Conservation (phyloP, 1,140 invertebrate genomes). For the Drepana arcuata region DNA sequence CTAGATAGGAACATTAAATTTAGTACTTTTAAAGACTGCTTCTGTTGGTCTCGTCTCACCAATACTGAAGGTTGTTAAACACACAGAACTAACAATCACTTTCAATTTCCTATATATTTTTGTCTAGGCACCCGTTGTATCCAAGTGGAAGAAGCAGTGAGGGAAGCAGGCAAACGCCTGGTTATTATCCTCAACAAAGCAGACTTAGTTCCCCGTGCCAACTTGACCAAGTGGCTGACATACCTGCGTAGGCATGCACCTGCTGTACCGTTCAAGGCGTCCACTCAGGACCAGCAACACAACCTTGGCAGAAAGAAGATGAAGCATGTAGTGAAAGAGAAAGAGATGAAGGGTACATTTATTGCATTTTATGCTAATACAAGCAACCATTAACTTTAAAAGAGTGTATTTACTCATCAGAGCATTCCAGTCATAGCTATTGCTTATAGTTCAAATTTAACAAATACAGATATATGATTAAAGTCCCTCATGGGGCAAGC, state of each 20-base stretch:
- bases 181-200: constrained; percentile 98
- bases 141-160: constrained; percentile 91
- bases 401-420: too few relatives aligned
- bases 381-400: too few relatives aligned
- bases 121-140: constrained; percentile 80
- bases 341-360: constrained; percentile 79
- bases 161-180: constrained; percentile 86
- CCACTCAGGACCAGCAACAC: constrained; percentile 91
- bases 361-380: too few relatives aligned
- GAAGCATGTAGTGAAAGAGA: constrained; percentile 76
- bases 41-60: too few relatives aligned
- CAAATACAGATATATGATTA: too few relatives aligned
- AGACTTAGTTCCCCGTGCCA: constrained; percentile 93
- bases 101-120: constrained; percentile 4
- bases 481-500: too few relatives aligned
- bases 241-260: constrained; percentile 88
- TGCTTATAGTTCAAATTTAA: too few relatives aligned
- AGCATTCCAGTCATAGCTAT: too few relatives aligned
- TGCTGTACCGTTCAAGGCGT: constrained; percentile 96
- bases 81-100: too few relatives aligned
- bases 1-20: too few relatives aligned
- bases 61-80: too few relatives aligned
- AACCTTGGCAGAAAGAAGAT: constrained; percentile 82
- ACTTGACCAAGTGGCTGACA: constrained; percentile 93
- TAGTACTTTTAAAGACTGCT: too few relatives aligned